These are phyloP conservation scores for Neoitamus cyanurus DNA, from an alignment of 2,888 invertebrate species.

Conservation along the genomic window DNA sequence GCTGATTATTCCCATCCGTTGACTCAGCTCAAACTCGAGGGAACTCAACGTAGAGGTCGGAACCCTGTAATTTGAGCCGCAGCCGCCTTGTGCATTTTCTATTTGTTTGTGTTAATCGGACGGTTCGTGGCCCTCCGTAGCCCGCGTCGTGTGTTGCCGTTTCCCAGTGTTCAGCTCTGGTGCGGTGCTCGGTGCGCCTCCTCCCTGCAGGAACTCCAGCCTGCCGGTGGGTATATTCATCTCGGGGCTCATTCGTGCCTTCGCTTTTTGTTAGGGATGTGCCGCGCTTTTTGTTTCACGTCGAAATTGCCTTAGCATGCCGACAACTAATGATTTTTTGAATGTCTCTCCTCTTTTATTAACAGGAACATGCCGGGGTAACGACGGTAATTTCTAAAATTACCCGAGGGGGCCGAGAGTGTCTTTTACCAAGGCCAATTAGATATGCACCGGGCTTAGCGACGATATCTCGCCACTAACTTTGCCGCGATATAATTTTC, in stretches of 20 bases:
- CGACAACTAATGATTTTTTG: slow-evolving; percentile 28
- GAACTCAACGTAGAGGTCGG: background rate
- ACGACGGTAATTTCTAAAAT: slow-evolving; percentile 35
- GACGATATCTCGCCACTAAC: background rate
- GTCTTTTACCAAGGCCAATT: slow-evolving; percentile 14
- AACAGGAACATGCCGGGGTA: background rate
- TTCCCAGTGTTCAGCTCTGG: background rate
- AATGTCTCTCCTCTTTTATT: slow-evolving; percentile 31
- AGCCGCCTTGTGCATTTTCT: slow-evolving; percentile 17
- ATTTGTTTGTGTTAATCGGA: slow-evolving; percentile 26
- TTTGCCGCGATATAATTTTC: background rate
- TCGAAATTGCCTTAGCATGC: slow-evolving; percentile 18
- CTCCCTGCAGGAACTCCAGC: background rate
- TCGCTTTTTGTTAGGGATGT: background rate
- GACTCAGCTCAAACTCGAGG: background rate
- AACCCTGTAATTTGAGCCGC: slow-evolving; percentile 32
- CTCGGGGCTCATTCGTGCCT: background rate
- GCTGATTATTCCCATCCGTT: slow-evolving; percentile 31
- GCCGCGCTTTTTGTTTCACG: background rate
- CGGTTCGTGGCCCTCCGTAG: background rate
- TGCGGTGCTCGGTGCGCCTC: background rate
- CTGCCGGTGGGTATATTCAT: background rate
- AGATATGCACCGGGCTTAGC: slow-evolving; percentile 18
- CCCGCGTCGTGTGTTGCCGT: too few species aligned
- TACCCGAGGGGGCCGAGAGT: background rate